A percentile compares a stretch with the other conserved stretches of the same genome.
Evolutionary conservation across 2,888 invertebrate species (phyloP).

Genomic region (Heterodera filipjevi): DNA sequence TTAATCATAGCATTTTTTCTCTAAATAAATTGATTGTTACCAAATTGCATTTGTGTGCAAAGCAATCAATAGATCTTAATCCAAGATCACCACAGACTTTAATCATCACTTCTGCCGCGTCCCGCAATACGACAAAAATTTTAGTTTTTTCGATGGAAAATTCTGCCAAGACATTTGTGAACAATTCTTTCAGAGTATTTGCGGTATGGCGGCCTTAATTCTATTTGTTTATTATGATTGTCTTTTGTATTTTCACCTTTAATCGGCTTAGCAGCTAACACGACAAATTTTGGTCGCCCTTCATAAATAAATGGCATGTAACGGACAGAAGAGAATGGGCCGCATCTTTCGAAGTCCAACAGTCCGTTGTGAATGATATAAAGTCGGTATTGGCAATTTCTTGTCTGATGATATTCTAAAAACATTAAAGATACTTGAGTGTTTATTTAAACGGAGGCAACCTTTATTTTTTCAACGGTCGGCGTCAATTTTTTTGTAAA

Average conservation of each 20-base stretch:
- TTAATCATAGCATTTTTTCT: not conserved
- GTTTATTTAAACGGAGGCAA: not conserved
- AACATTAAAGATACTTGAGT: not conserved
- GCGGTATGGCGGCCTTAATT: conserved; percentile 21
- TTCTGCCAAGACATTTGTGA: not conserved
- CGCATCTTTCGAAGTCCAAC: not conserved
- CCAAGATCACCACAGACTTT: conserved; percentile 17
- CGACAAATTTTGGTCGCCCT: not conserved
- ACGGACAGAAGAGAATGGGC: not conserved
- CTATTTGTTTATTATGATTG: not conserved
- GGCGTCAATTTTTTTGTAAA: not conserved
- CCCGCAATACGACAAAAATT: conserved; percentile 23
- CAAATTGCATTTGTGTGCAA: not conserved
- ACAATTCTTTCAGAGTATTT: conserved; percentile 10
- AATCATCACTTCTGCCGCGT: conserved; percentile 16
- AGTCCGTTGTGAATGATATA: not conserved
- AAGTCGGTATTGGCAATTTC: not conserved
- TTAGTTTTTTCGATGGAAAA: not conserved
- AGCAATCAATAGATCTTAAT: not conserved
- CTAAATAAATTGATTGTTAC: not conserved
- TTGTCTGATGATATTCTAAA: not conserved
- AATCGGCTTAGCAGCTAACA: not conserved
- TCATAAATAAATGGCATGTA: not conserved
- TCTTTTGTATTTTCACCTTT: not conserved
- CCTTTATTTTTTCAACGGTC: not conserved